Percentiles rank a stretch among this genome's conserved stretches.
phyloP scores from a whole-genome alignment of 1,140 invertebrate species.

The silkworm (Bombyx mori) region ASM3026992v2 NC_085117.1:13714501-13715000 shows the following conservation, averaged over 20 bases:
- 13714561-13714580: slow-evolving; percentile 1
- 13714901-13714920: too few species aligned
- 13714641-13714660: not conserved
- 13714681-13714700: too few species aligned
- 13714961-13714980: too few species aligned
- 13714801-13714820: slow-evolving; percentile 42
- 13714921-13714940: too few species aligned
- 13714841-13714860: too few species aligned
- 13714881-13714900: too few species aligned
- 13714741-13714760: slow-evolving; percentile 16
- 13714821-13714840: slow-evolving; percentile 24
- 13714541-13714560: slow-evolving; percentile 10
- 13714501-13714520: slow-evolving; percentile 10
- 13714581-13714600: not conserved
- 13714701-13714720: not conserved
- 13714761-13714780: slow-evolving; percentile 20
- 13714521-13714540: slow-evolving; percentile 41
- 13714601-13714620: too few species aligned
- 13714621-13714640: not conserved
- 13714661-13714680: not conserved
- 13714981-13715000: too few species aligned
- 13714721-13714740: slow-evolving; percentile 12
- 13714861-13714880: too few species aligned
- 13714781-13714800: slow-evolving; percentile 23
- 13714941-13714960: too few species aligned